Conservation (phyloP, 1,140 invertebrate genomes). For the Oedothorax gibbosus region DNA sequence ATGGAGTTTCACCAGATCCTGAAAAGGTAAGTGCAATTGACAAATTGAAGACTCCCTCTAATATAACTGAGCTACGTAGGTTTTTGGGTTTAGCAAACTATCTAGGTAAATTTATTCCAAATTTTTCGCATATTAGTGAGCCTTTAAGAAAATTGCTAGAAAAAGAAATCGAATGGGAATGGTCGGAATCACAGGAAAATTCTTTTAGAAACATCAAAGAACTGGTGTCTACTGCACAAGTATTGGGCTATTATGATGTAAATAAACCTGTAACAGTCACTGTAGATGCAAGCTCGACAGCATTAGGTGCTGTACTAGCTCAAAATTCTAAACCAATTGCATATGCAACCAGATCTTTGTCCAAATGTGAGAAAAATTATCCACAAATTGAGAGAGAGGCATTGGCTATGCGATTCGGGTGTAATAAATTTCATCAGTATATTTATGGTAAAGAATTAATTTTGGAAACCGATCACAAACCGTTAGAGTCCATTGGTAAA, state of each 20-base stretch:
- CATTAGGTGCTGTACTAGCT: conserved; percentile 66
- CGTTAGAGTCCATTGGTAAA: conserved; percentile 61
- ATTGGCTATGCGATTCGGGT: conserved; percentile 66
- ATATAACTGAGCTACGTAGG: conserved; percentile 65
- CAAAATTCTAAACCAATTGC: conserved; percentile 68
- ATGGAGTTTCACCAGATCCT: conserved; percentile 68
- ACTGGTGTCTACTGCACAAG: conserved; percentile 2
- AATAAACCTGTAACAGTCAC: conserved; percentile 65
- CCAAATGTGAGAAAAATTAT: conserved; percentile 66
- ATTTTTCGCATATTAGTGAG: neutral
- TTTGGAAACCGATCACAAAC: conserved; percentile 60
- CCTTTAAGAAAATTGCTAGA: neutral
- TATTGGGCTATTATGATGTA: conserved; percentile 64
- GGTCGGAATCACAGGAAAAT: neutral
- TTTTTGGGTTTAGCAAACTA: conserved; percentile 66
- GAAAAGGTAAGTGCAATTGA: conserved; percentile 68
- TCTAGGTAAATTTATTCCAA: conserved; percentile 1
- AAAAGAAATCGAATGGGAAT: neutral
- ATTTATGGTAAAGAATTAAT: conserved; percentile 11
- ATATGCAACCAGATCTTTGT: conserved; percentile 68
- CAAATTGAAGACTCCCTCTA: conserved; percentile 66
- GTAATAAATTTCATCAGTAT: conserved; percentile 65
- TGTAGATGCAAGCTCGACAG: conserved; percentile 67
- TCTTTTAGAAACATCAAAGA: neutral
- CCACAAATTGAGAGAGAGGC: conserved; percentile 70